Evolutionary conservation across 1,140 invertebrate species (phyloP).

Genomic region (Drosophila asahinai): DNA sequence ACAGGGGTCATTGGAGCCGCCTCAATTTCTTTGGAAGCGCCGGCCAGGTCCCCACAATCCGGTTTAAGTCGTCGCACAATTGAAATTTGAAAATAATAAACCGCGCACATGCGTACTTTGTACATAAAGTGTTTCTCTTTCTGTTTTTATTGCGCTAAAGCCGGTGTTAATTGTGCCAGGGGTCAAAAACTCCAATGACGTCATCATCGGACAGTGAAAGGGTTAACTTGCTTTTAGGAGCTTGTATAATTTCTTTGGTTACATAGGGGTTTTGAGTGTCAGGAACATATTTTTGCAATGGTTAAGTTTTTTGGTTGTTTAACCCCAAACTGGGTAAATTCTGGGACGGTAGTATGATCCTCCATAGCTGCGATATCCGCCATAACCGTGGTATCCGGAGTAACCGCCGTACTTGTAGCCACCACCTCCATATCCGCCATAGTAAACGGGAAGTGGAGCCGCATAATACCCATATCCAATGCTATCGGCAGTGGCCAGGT

Average conservation of each 20-base stretch:
- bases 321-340: conserved; percentile 68
- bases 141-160: conserved; percentile 49
- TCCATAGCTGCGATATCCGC: conserved; percentile 52
- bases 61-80: conserved; percentile 49
- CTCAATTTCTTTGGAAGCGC: conserved; percentile 68
- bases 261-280: conserved; percentile 16
- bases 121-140: conserved; percentile 27
- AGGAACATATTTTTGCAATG: not conserved
- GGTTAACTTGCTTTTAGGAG: conserved; percentile 19
- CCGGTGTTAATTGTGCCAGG: conserved; percentile 65
- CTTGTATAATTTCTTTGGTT: conserved; percentile 50
- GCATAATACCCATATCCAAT: conserved; percentile 63
- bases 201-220: conserved; percentile 62
- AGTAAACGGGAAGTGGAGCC: conserved; percentile 46
- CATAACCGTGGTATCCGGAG: conserved; percentile 21
- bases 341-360: conserved; percentile 56
- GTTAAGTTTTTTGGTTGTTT: not conserved
- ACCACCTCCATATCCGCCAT: conserved; percentile 46
- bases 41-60: conserved; percentile 49
- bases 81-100: conserved; percentile 64
- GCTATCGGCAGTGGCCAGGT: conserved; percentile 53
- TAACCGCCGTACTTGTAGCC: conserved; percentile 61
- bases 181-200: conserved; percentile 72
- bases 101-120: conserved; percentile 31
- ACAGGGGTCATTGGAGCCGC: conserved; percentile 32